Conservation (phyloP, 1,140 invertebrate species). For the Araneus ventricosus region DNA sequence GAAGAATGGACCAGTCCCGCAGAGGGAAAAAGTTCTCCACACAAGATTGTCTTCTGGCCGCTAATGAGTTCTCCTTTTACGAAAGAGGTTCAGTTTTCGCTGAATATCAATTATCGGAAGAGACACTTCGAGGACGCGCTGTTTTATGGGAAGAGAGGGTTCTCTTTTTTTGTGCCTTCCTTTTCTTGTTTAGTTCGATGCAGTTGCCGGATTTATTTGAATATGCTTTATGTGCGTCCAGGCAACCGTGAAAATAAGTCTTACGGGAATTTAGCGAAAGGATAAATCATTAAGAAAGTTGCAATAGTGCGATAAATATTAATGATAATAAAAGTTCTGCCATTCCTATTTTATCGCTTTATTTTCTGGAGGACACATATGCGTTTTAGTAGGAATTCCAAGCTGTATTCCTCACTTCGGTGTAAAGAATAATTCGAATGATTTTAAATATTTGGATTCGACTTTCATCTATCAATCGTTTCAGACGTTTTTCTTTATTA, state of each 20-base stretch:
- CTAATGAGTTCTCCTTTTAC: constrained; percentile 21
- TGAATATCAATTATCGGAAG: constrained; percentile 30
- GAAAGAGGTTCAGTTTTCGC: constrained; percentile 21
- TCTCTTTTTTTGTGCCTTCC: background rate
- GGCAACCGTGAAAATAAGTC: background rate
- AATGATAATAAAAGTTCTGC: too few species aligned
- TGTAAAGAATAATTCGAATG: too few species aligned
- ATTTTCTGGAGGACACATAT: too few species aligned
- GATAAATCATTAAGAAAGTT: too few species aligned
- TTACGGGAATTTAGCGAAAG: background rate
- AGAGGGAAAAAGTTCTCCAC: background rate
- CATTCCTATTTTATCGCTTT: too few species aligned
- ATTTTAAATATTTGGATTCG: too few species aligned
- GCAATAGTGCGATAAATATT: too few species aligned
- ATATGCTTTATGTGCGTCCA: background rate
- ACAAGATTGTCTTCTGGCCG: background rate
- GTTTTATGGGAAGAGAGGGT: background rate
- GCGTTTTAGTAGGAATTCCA: too few species aligned
- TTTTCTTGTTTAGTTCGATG: background rate
- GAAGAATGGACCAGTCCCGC: constrained; percentile 4
- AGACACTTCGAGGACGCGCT: constrained; percentile 2
- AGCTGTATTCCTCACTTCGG: too few species aligned
- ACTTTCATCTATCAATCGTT: too few species aligned
- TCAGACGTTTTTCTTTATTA: too few species aligned
- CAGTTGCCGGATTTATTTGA: background rate